phyloP scores from a whole-genome alignment of 2,797 vertebrate species.

The Tokudaia tokunoshimensis region DNA sequence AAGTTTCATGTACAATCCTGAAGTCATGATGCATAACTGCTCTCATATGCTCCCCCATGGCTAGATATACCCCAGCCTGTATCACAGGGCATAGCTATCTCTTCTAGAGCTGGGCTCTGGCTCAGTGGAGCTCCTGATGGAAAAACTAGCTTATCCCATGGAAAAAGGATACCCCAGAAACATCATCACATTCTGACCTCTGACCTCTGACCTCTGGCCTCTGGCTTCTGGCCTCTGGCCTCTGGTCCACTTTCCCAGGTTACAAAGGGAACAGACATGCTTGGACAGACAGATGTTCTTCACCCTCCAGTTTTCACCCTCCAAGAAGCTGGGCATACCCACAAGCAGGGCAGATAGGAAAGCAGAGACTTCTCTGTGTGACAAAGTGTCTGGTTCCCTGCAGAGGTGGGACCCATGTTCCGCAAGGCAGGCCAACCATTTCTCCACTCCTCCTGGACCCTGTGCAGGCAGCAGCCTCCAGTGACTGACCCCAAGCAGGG shows the following conservation, averaged over 20 bases:
- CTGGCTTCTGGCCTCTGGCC: accelerated
- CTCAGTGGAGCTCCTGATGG: neutral
- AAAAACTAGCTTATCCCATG: accelerated
- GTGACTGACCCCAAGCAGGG: slow-evolving; percentile 69
- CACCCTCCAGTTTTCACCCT: accelerated
- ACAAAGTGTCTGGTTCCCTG: accelerated
- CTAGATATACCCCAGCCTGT: accelerated
- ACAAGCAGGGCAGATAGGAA: accelerated
- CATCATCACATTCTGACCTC: accelerated
- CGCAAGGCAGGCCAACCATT: neutral
- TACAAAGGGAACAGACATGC: neutral
- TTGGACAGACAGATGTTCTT: accelerated
- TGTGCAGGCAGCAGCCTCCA: neutral
- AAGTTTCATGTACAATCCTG: accelerated
- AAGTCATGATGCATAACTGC: accelerated
- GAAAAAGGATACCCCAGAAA: accelerated
- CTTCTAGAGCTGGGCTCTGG: neutral
- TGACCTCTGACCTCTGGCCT: accelerated
- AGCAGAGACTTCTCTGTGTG: accelerated
- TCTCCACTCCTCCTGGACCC: too few relatives aligned
- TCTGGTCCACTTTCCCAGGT: neutral
- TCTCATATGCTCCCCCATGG: accelerated
- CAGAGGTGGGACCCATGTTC: neutral
- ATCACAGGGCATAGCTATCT: neutral
- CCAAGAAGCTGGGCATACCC: accelerated